Base-by-base conservation (phyloP, 2,113 vertebrate species). In the Trichomycterus rosablanca region DNA sequence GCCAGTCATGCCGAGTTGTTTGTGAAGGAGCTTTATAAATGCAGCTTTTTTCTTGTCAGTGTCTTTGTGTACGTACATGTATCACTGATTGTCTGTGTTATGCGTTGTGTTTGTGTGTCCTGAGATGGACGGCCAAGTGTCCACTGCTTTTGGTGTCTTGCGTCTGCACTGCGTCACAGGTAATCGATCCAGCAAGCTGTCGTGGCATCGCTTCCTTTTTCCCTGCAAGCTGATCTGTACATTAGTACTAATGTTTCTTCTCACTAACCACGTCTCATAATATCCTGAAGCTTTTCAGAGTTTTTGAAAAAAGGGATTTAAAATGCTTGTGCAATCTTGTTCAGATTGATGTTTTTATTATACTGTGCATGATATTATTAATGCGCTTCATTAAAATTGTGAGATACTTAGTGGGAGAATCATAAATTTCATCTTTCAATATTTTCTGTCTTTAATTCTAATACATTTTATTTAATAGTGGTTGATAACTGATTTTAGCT, bases 81-180 rank as follows among this genome's bases (percentile, higher is more conserved):
- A 18, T 53, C 18, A 45, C 20, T 59, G 45, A 57, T 39, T 62
- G 39, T 67, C 12, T 44, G 34, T n/a, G n/a, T n/a, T 66, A 50
- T 60, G 56, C 48, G 53, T n/a, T 58, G 37, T 66, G 28, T 67
- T 37, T 46, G 26, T 55, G 50, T 68, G 65, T 59, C 59, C 63
- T 63, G 67, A 63, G 53, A 70, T 37, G 59, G 72, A 54, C 55
- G 56, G 58, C 57, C 67, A 67, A 50, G 64, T 63, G 59, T 71
- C 68, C 35, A 66, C 68, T 51, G 69, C 64, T 72, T 72, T 63
- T 64, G 63, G 69, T 59, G 59, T 71, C 39, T 72, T 39, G 63
- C 63, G 15, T 63, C 69, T 67, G 53, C 53, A 20, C 63, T 58
- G 46, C 69, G 22, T 51, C 22, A 59, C 63, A 72, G 69, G 69